Percentiles rank a stretch among this genome's conserved stretches.
Evolutionary conservation across 2,113 vertebrate genomes (phyloP).

Genomic region (Alaudala cheleensis): DNA sequence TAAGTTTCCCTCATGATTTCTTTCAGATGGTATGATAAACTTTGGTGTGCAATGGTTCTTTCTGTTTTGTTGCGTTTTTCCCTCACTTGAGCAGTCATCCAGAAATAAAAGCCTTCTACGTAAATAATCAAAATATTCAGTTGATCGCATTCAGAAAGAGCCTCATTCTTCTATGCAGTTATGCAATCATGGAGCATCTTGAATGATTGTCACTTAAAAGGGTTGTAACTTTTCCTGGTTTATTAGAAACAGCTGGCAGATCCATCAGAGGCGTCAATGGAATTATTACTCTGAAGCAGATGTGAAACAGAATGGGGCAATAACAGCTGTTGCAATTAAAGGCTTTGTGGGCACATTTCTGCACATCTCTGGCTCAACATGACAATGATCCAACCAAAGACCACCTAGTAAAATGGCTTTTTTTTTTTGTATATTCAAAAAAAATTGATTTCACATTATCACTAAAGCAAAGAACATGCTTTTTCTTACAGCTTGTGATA

Average conservation of each 20-base stretch:
- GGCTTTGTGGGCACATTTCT: slow-evolving; percentile 27
- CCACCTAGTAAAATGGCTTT: neutral
- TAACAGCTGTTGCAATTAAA: slow-evolving; percentile 54
- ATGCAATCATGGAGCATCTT: slow-evolving; percentile 13
- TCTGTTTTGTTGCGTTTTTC: neutral
- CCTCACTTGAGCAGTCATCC: neutral
- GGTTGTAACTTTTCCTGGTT: slow-evolving; percentile 39
- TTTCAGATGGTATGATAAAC: neutral
- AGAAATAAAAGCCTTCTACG: neutral
- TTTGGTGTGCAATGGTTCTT: neutral
- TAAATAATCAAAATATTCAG: slow-evolving; percentile 37
- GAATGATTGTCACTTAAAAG: slow-evolving; percentile 64
- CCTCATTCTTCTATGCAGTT: neutral
- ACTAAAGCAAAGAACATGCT: neutral
- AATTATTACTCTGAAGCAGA: slow-evolving; percentile 57
- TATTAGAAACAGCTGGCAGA: slow-evolving; percentile 67
- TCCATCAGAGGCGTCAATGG: neutral
- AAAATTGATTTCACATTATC: neutral
- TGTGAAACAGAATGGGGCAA: slow-evolving; percentile 62
- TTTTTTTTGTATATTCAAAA: slow-evolving; percentile 6
- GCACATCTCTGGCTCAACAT: slow-evolving; percentile 24
- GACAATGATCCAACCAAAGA: slow-evolving; percentile 38
- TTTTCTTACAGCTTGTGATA: neutral
- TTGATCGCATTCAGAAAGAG: neutral
- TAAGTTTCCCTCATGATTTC: neutral